These are phyloP conservation scores for Pogonomyrmex barbatus DNA, from an alignment of 1,140 invertebrate species.

Conservation along the genomic window DNA sequence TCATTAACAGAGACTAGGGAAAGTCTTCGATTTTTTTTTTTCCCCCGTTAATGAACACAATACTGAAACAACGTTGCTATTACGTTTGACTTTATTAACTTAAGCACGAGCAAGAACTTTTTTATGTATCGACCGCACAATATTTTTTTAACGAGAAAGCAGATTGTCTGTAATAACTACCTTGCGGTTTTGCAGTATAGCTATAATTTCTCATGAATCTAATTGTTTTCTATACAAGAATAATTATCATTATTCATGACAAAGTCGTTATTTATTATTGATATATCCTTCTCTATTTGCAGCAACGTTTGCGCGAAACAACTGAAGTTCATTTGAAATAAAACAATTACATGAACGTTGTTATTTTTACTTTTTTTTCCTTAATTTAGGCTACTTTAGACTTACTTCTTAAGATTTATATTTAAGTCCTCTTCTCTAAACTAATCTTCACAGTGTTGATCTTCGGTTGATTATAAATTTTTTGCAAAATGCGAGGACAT, in stretches of 20 bases:
- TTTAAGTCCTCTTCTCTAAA: neutral
- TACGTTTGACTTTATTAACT: constrained; percentile 5
- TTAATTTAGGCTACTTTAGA: neutral
- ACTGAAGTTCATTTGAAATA: neutral
- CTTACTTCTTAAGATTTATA: neutral
- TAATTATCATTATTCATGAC: neutral
- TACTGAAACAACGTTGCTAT: neutral
- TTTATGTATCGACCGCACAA: neutral
- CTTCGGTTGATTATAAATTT: constrained; percentile 6
- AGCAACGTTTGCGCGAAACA: neutral
- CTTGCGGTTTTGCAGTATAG: neutral
- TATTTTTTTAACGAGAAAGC: constrained; percentile 25
- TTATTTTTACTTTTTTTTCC: constrained; percentile 3
- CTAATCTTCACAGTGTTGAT: neutral
- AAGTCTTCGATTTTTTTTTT: constrained; percentile 19
- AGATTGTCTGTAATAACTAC: neutral
- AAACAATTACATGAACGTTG: neutral
- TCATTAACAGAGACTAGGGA: neutral
- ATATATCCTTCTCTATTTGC: neutral
- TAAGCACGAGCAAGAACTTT: neutral
- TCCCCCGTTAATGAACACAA: neutral
- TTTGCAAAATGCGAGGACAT: constrained; percentile 4
- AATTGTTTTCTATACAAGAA: neutral
- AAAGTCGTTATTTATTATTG: neutral
- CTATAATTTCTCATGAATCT: neutral